A percentile compares a stretch with the other conserved stretches of the same genome.
These are phyloP conservation scores for Lithophane leautieri DNA, from an alignment of 2,888 invertebrate species.

Conservation along the genomic window DNA sequence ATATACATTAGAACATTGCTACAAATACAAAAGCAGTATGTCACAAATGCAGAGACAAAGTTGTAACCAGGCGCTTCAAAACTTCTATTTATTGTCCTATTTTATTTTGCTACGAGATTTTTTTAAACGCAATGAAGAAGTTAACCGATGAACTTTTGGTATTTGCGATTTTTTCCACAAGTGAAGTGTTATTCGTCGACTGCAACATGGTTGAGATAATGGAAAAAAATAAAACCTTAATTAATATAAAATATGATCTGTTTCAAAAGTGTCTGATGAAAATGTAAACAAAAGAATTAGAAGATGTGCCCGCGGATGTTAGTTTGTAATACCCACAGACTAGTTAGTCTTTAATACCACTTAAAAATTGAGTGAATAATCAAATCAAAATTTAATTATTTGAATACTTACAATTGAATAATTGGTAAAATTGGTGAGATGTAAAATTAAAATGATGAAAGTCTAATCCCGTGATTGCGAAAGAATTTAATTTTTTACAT, in stretches of 20 bases:
- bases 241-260: too few species aligned
- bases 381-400: not conserved
- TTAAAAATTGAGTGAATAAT: not conserved
- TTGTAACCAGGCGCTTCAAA: conserved; percentile 52
- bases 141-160: conserved; percentile 40
- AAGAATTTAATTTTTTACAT: not conserved
- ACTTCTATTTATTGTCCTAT: conserved; percentile 51
- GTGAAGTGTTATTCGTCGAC: conserved; percentile 3
- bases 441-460: not conserved
- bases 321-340: too few species aligned
- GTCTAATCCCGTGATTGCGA: too few species aligned
- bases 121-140: conserved; percentile 44
- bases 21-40: conserved; percentile 35
- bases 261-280: not conserved
- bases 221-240: conserved; percentile 1
- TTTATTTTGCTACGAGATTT: conserved; percentile 53
- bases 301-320: not conserved
- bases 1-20: not conserved
- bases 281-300: not conserved
- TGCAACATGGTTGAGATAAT: not conserved
- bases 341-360: not conserved
- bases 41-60: conserved; percentile 53
- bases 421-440: not conserved
- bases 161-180: conserved; percentile 39
- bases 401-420: not conserved